Base-by-base conservation (phyloP, 2,888 invertebrate genomes). In the Altica lythri region DNA sequence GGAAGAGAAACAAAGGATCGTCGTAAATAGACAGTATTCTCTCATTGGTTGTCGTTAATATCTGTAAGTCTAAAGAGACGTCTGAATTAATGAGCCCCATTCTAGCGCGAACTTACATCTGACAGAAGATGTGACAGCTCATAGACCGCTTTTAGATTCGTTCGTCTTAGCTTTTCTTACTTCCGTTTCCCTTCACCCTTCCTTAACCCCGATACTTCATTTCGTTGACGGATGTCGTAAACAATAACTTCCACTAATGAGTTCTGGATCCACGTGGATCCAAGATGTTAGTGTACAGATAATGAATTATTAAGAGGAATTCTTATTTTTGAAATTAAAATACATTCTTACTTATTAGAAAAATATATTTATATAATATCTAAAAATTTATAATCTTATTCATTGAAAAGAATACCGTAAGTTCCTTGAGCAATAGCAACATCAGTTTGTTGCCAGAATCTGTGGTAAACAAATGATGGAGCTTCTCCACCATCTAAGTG, bases 41-140 rank as follows among this genome's bases (percentile, higher is more conserved):
- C 71, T 70, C 72, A 73, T 74, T 73, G 73, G 72, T 68, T 72
- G 70, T 68, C 70, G 72, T 72, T 74, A 74, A 74, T 74, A 74
- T 73, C 72, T 71, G 68, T 71, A 71, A 72, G 71, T 71, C 71
- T 66, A 62, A 68, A 70, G 71, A 73, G 72, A 73, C 70, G 73
- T 69, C 69, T 69, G 73, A 74, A 74, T 74, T 74, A 74, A 74
- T 74, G 74, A 73, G 72, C 70, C 69, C 54, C 58, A 54, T 59
- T 60, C 57, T 46, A 47, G 46, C 50, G 58, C 59, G 60, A 62
- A 57, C 59, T 62, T 62, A 59, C 59, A 56, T 60, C 59, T 63
- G 61, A 61, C 63, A 61, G 56, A 60, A 61, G 61, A 63, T 60
- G 63, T 63, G 63, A 61, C 63, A 60, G 63, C 61, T 61, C 53